phyloP scores from a whole-genome alignment of 2,888 invertebrate genomes.

The Oegoconia quadripuncta region DNA sequence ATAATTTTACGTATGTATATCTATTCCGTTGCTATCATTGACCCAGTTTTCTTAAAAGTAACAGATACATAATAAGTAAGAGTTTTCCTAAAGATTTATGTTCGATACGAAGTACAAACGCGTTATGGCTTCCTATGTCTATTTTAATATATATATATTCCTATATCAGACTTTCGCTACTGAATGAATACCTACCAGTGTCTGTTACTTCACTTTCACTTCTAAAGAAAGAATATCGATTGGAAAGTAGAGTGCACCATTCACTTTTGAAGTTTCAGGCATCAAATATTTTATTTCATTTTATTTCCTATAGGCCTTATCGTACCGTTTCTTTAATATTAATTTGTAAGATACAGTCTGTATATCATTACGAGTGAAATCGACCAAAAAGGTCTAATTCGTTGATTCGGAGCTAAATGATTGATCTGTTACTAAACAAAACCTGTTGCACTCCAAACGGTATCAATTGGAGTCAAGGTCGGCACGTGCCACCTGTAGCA shows the following conservation, averaged over 20 bases:
- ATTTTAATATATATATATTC: no score
- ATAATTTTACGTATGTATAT: no score
- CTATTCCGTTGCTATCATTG: no score
- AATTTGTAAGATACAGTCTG: not conserved
- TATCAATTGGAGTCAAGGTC: constrained; percentile 31
- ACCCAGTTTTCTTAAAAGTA: not conserved
- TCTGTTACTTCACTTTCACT: constrained; percentile 39
- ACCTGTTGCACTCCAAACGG: constrained; percentile 12
- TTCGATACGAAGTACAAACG: no score
- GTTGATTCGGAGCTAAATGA: constrained; percentile 17
- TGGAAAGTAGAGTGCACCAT: constrained; percentile 3
- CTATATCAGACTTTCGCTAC: no score
- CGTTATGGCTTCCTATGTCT: no score
- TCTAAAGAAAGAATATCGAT: constrained; percentile 19
- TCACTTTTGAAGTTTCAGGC: constrained; percentile 2
- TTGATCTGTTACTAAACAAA: constrained; percentile 13
- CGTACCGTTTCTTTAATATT: no score
- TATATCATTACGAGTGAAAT: constrained; percentile 3
- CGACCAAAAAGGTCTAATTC: constrained; percentile 12
- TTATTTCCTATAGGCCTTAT: not conserved
- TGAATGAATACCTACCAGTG: no score
- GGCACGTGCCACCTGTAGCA: constrained; percentile 32
- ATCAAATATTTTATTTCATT: not conserved
- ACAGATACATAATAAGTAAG: no score
- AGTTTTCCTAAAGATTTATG: no score